phyloP scores from a whole-genome alignment of 37 sponge, comb jelly and placozoan species.

The Halichondria panicea region DNA sequence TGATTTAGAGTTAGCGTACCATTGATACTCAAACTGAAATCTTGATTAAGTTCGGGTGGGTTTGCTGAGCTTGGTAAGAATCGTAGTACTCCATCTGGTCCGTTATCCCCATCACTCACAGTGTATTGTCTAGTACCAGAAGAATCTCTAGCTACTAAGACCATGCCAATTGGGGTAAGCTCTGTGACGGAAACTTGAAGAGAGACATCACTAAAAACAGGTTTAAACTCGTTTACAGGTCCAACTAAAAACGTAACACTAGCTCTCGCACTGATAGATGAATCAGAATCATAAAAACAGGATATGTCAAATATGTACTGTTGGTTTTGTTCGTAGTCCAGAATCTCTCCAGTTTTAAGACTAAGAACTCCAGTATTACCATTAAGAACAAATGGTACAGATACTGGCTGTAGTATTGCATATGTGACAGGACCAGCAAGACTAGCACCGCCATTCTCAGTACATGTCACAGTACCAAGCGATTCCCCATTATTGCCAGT shows the following conservation, averaged over 20 bases:
- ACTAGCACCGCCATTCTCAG: too few relatives aligned
- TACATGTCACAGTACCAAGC: too few relatives aligned
- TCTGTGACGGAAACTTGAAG: neutral
- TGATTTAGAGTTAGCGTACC: neutral
- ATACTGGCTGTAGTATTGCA: too few relatives aligned
- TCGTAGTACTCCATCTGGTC: conserved; percentile 19
- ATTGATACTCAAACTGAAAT: neutral
- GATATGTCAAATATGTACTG: conserved; percentile 23
- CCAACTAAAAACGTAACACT: conserved; percentile 8
- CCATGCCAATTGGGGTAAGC: neutral
- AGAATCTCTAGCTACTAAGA: neutral
- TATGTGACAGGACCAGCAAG: too few relatives aligned
- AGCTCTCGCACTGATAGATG: neutral
- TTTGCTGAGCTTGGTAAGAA: too few relatives aligned
- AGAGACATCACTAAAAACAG: neutral
- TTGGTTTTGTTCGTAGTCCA: conserved; percentile 50
- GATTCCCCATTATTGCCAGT: too few relatives aligned
- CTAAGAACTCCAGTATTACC: conserved; percentile 25
- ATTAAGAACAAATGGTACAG: conserved; percentile 35
- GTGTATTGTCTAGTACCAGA: neutral
- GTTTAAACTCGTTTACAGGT: conserved; percentile 21
- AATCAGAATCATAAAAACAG: neutral
- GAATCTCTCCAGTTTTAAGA: conserved; percentile 3
- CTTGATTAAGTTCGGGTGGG: too few relatives aligned
- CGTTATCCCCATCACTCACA: conserved; percentile 8